Conservation (phyloP, 1,140 invertebrate genomes). For the Cotesia typhae region DNA sequence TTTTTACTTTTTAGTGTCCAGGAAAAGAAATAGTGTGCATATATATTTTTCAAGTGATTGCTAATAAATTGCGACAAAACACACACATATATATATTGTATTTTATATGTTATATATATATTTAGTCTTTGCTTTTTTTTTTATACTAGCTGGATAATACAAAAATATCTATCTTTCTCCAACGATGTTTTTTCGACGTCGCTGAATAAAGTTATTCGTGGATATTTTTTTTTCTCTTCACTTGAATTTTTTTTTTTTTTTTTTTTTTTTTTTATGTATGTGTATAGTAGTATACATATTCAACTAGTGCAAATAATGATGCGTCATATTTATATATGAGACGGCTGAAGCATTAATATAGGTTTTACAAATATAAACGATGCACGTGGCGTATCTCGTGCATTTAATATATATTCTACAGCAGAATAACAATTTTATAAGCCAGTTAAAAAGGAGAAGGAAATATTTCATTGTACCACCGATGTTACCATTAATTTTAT, state of each 20-base stretch:
- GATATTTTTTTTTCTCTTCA: too few relatives aligned
- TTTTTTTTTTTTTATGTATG: too few relatives aligned
- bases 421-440: conserved; percentile 16
- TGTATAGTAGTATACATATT: neutral
- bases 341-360: conserved; percentile 21
- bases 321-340: conserved; percentile 13
- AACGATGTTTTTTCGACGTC: neutral
- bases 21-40: conserved; percentile 39
- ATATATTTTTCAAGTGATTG: neutral
- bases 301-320: conserved; percentile 21
- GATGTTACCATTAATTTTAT: conserved; percentile 1
- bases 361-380: conserved; percentile 13
- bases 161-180: conserved; percentile 18
- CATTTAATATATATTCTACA: conserved; percentile 6
- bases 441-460: conserved; percentile 15
- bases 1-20: conserved; percentile 17
- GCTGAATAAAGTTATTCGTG: neutral
- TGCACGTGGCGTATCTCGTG: conserved; percentile 21
- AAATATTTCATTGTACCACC: conserved; percentile 8
- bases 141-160: too few relatives aligned
- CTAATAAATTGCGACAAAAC: conserved; percentile 6
- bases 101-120: too few relatives aligned
- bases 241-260: too few relatives aligned
- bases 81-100: neutral
- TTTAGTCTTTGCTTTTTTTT: too few relatives aligned